Evolutionary conservation across 2,888 invertebrate species (phyloP).

Genomic region (Caenorhabditis sp.): DNA sequence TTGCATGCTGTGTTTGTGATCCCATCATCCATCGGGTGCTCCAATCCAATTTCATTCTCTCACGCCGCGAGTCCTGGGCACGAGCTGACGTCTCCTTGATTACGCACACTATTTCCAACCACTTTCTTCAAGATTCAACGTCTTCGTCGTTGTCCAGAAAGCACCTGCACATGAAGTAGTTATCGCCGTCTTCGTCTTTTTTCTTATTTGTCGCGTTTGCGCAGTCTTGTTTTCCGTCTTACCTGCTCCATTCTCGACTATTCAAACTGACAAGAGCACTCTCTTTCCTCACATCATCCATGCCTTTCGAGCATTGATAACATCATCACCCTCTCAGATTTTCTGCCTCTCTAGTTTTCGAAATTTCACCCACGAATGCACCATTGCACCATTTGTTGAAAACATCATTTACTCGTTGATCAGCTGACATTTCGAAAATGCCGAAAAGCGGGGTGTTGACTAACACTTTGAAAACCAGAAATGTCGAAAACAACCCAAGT

Average conservation of each 20-base stretch:
- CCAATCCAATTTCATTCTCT: constrained; percentile 44
- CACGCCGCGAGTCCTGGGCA: constrained; percentile 21
- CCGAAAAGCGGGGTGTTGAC: neutral
- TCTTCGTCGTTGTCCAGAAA: constrained; percentile 47
- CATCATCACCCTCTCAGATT: neutral
- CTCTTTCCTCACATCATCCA: neutral
- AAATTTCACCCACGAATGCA: neutral
- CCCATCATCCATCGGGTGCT: constrained; percentile 25
- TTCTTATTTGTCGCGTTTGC: constrained; percentile 38
- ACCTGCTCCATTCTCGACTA: constrained; percentile 11
- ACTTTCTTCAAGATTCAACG: constrained; percentile 22
- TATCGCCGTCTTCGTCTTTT: constrained; percentile 41
- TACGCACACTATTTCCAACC: constrained; percentile 25
- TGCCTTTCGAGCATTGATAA: neutral
- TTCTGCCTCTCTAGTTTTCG: neutral
- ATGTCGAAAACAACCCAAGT: neutral
- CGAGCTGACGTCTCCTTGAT: constrained; percentile 25
- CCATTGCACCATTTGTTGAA: constrained; percentile 1
- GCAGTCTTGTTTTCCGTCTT: constrained; percentile 37
- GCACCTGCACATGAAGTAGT: constrained; percentile 59
- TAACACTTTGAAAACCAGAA: neutral
- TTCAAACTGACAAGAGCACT: neutral
- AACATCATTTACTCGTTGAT: constrained; percentile 1
- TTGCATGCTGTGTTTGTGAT: constrained; percentile 17
- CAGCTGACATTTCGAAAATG: neutral